Percentiles rank a stretch among this genome's conserved stretches.
phyloP scores from a whole-genome alignment of 2,888 invertebrate species.

The Dynastes maya region DNA sequence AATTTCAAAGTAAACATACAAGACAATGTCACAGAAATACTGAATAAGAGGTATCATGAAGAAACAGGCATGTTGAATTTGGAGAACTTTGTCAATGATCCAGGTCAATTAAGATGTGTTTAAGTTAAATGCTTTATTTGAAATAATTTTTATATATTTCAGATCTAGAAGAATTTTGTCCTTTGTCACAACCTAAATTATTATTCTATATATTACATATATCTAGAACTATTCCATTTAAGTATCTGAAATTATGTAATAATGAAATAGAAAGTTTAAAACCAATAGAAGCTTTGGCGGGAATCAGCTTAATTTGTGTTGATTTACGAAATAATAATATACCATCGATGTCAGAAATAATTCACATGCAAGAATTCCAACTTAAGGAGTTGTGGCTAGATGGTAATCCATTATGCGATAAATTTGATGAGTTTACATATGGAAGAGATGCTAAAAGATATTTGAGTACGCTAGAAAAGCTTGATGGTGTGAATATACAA shows the following conservation, averaged over 20 bases:
- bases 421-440: conserved; percentile 77
- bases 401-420: conserved; percentile 81
- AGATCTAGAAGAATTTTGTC: conserved; percentile 68
- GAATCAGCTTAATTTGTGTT: conserved; percentile 52
- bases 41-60: conserved; percentile 67
- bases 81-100: conserved; percentile 70
- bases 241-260: conserved; percentile 62
- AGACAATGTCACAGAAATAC: conserved; percentile 66
- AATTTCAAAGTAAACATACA: conserved; percentile 71
- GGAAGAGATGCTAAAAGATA: conserved; percentile 72
- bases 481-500: conserved; percentile 60
- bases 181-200: conserved; percentile 71
- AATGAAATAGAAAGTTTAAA: conserved; percentile 65
- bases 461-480: conserved; percentile 72
- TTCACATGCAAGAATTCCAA: conserved; percentile 40
- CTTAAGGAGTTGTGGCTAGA: conserved; percentile 73
- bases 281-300: conserved; percentile 64
- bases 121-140: conserved; percentile 43
- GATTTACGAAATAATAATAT: conserved; percentile 58
- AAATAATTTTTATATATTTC: conserved; percentile 48
- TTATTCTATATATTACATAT: conserved; percentile 70
- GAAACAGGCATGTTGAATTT: conserved; percentile 66
- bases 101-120: conserved; percentile 61
- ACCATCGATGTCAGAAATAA: conserved; percentile 37
- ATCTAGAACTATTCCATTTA: conserved; percentile 58